Conservation (phyloP, 2,797 vertebrate species). For the Pseudochirops cupreus region DNA sequence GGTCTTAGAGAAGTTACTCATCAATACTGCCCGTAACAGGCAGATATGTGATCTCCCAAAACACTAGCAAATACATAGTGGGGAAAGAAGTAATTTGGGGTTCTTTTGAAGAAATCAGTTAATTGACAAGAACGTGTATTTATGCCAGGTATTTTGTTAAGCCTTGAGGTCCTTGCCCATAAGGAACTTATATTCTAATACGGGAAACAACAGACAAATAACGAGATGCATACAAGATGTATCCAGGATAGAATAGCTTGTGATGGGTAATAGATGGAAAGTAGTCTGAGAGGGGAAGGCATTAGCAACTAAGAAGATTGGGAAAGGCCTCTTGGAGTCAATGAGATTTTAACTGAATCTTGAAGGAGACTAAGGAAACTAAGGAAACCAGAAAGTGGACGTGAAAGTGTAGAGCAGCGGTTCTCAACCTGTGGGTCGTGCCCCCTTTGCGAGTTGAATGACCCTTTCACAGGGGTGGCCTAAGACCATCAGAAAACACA, state of each 20-base stretch:
- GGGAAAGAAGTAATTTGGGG: neutral
- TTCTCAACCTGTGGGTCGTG: no score
- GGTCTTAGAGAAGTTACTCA: neutral
- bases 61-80: neutral
- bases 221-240: neutral
- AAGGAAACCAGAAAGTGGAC: neutral
- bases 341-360: neutral
- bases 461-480: no score
- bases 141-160: neutral
- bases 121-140: neutral
- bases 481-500: no score
- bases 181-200: neutral
- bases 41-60: neutral
- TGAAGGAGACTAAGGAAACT: neutral
- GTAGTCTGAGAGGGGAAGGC: neutral
- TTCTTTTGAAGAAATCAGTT: neutral
- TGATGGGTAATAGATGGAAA: neutral
- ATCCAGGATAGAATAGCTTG: neutral
- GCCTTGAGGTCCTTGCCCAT: neutral
- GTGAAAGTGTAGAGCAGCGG: neutral
- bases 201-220: neutral
- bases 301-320: neutral
- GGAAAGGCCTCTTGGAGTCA: neutral
- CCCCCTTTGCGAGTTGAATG: no score
- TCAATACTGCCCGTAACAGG: neutral